Conservation (phyloP, 1,140 invertebrate genomes). For the Pseudomyrmex flavicornis region DNA sequence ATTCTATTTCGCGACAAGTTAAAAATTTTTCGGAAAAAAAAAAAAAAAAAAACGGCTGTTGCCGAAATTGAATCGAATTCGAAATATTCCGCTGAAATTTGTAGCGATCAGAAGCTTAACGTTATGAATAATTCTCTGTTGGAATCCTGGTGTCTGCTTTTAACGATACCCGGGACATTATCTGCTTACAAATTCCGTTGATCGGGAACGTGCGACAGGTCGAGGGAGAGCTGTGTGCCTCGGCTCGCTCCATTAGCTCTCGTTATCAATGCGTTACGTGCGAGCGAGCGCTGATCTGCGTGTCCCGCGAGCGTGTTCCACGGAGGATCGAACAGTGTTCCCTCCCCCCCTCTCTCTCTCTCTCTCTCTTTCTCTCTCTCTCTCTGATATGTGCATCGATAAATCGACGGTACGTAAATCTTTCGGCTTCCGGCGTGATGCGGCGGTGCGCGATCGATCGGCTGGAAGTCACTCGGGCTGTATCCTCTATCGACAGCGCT, state of each 20-base stretch:
- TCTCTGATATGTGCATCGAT: slow-evolving; percentile 62
- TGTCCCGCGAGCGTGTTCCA: slow-evolving; percentile 38
- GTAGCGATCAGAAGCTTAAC: background rate
- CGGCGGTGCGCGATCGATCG: slow-evolving; percentile 67
- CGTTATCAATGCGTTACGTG: slow-evolving; percentile 71
- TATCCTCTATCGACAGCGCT: slow-evolving; percentile 71
- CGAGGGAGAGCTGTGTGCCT: slow-evolving; percentile 20
- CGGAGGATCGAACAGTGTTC: slow-evolving; percentile 34
- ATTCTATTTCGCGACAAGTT: background rate
- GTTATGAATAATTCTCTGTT: background rate
- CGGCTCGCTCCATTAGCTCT: slow-evolving; percentile 64
- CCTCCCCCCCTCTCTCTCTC: background rate
- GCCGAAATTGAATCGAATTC: background rate
- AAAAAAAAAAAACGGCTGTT: background rate
- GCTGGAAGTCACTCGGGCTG: slow-evolving; percentile 65
- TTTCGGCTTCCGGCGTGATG: slow-evolving; percentile 69
- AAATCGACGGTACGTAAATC: slow-evolving; percentile 75
- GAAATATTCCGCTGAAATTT: background rate
- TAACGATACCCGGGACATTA: slow-evolving; percentile 19
- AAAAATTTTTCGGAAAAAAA: background rate
- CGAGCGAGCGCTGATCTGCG: slow-evolving; percentile 23
- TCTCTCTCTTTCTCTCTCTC: too few species aligned
- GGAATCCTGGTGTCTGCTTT: background rate
- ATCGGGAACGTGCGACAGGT: slow-evolving; percentile 28
- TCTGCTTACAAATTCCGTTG: slow-evolving; percentile 51